Percentiles rank a stretch among this genome's conserved stretches.
These are phyloP conservation scores for Augiades crinisus DNA, from an alignment of 2,888 invertebrate genomes.

Conservation along the genomic window DNA sequence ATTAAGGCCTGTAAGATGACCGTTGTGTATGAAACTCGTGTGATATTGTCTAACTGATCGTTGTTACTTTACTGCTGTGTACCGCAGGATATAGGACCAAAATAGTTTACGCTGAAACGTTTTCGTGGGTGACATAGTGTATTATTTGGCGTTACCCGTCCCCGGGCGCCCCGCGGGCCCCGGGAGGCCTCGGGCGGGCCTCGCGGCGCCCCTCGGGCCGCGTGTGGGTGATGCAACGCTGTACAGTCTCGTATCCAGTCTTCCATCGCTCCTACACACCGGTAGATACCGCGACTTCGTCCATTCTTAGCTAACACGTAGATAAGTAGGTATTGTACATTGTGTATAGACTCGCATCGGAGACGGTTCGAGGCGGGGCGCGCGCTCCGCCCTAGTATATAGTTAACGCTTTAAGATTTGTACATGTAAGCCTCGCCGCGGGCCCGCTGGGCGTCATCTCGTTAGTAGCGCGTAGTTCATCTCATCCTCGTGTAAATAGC, in stretches of 20 bases:
- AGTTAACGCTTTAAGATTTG: slow-evolving; percentile 33
- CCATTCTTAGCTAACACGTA: slow-evolving; percentile 56
- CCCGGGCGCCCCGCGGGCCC: neutral
- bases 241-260: slow-evolving; percentile 47
- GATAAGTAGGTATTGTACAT: slow-evolving; percentile 45
- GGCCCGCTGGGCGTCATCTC: slow-evolving; percentile 46
- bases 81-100: slow-evolving; percentile 20
- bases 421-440: slow-evolving; percentile 45
- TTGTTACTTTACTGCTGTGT: slow-evolving; percentile 19
- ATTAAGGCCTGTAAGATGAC: slow-evolving; percentile 1
- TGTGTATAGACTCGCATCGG: slow-evolving; percentile 49
- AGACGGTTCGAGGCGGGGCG: too few relatives aligned
- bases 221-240: slow-evolving; percentile 28
- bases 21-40: neutral
- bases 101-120: slow-evolving; percentile 13
- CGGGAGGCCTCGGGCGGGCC: slow-evolving; percentile 11
- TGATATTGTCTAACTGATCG: slow-evolving; percentile 35
- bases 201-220: neutral
- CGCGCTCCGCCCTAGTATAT: too few relatives aligned
- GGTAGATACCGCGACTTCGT: slow-evolving; percentile 56
- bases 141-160: slow-evolving; percentile 15
- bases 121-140: slow-evolving; percentile 3
- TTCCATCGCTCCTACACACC: slow-evolving; percentile 52
- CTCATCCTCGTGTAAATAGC: slow-evolving; percentile 41
- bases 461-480: slow-evolving; percentile 54